A percentile compares a stretch with the other conserved stretches of the same genome.
These are phyloP conservation scores for Sinocyclocheilus grahami DNA, from an alignment of 2,113 vertebrate genomes.

Conservation along the genomic window DNA sequence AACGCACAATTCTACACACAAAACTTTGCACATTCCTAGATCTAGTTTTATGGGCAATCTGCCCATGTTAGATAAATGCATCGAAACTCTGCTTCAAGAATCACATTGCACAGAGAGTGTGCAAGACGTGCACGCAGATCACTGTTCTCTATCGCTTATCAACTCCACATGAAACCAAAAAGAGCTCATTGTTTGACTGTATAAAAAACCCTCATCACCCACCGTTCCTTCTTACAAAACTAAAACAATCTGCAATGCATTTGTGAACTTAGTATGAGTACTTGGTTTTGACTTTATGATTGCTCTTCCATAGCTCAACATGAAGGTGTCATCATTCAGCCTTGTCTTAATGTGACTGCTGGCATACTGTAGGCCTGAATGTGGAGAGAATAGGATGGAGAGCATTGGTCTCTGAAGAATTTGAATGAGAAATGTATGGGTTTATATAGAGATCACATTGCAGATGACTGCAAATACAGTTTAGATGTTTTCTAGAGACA, in stretches of 20 bases:
- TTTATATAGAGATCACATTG: too few relatives aligned
- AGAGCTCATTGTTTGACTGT: conserved; percentile 15
- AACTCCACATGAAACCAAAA: conserved; percentile 15
- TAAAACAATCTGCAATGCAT: background rate
- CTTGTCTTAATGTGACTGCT: too few relatives aligned
- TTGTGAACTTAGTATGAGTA: background rate
- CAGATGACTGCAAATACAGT: too few relatives aligned
- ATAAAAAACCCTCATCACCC: background rate
- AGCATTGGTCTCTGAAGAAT: too few relatives aligned
- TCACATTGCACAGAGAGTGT: conserved; percentile 19
- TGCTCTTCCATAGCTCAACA: too few relatives aligned
- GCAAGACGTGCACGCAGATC: background rate
- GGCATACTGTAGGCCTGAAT: too few relatives aligned
- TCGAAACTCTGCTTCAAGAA: conserved; percentile 5
- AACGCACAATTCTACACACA: conserved; percentile 25
- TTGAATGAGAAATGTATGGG: too few relatives aligned
- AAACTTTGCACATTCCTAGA: conserved; percentile 26
- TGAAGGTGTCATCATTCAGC: too few relatives aligned
- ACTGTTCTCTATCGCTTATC: background rate
- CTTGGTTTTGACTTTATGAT: too few relatives aligned
- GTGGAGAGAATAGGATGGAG: too few relatives aligned
- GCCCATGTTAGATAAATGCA: conserved; percentile 16
- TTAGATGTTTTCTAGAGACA: too few relatives aligned
- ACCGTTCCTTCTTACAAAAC: background rate
- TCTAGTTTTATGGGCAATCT: conserved; percentile 36